Evolutionary conservation across 2,113 vertebrate genomes (phyloP).

Genomic region (Piliocolobus tephrosceles): DNA sequence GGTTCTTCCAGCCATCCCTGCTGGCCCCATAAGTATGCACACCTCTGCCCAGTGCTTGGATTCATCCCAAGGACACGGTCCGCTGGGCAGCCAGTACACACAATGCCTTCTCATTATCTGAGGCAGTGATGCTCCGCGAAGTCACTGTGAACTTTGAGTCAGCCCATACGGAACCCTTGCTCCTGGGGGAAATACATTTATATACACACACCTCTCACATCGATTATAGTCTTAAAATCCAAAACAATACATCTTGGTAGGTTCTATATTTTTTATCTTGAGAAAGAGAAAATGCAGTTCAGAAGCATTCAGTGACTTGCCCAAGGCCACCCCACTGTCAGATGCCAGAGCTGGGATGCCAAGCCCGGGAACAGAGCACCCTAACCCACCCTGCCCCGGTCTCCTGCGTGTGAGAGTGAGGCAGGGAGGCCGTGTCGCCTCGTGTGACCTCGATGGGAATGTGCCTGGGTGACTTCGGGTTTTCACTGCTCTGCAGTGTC

Average conservation of each 20-base stretch:
- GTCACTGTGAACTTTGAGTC: neutral
- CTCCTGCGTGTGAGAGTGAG: fast-evolving
- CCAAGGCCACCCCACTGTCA: fast-evolving
- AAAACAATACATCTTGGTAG: neutral
- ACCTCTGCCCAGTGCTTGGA: fast-evolving
- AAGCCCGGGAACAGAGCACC: too few relatives aligned
- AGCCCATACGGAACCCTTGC: neutral
- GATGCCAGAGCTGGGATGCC: neutral
- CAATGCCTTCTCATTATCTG: fast-evolving
- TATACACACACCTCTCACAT: neutral
- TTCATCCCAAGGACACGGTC: fast-evolving
- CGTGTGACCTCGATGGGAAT: neutral
- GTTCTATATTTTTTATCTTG: neutral
- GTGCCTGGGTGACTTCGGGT: neutral
- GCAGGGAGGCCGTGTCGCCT: too few relatives aligned
- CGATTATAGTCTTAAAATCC: neutral
- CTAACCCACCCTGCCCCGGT: fast-evolving
- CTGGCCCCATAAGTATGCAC: fast-evolving
- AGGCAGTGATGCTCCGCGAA: neutral
- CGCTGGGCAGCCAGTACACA: neutral
- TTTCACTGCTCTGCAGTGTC: fast-evolving
- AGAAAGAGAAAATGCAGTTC: neutral
- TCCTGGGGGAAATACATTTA: neutral
- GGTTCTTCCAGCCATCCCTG: too few relatives aligned
- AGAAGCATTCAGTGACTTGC: neutral